Evolutionary conservation across 2,888 invertebrate species (phyloP), one percentile per base, ranked within the genome.

Genomic region (Aleiodes leptofemur): DNA sequence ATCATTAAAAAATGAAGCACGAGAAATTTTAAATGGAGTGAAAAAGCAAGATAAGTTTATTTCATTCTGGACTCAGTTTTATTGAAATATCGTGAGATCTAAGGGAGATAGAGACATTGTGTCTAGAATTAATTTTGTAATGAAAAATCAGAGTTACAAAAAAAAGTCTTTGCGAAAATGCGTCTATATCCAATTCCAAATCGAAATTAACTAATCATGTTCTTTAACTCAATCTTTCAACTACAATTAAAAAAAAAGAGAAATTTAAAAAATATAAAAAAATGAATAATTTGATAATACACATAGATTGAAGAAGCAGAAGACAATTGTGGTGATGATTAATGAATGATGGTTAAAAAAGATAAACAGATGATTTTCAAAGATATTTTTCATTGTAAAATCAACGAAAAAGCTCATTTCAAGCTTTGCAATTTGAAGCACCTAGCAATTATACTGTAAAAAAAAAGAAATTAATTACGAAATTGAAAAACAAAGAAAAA

Each of bases 381-480:
- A 16, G 14, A 16, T 38, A 43, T 38, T 61, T 23, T 43, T 64
- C 43, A 43, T 43, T 6, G 9, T 23, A 23, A 64, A 64, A 34
- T 31, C 4, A 59, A 59, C 16, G 16, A 55, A 59, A 59, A 5
- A n/a, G 38, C 38, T 64, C 16, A 23, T 64, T 34, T 34, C 5
- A 64, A 64, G 64, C 64, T 43, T 59, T 64, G 64, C 64, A 38
- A 64, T 61, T 43, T 64, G 14, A 64, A 64, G 64, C 64, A 48
- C 64, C 64, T 64, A 64, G 64, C 48, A n/a, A 9, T 64, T 9
- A 64, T 9, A 64, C 16, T 48, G 43, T 43, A 64, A 9, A 43
- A 3, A 3, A 64, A 59, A 61, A 11, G 13, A 16, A 55, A 14
- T 55, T 55, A 51, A 51, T n/a, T 51, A 51, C 14, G 13, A 16